Conservation (phyloP, 2,888 invertebrate species). For the Tetragonula carbonaria region DNA sequence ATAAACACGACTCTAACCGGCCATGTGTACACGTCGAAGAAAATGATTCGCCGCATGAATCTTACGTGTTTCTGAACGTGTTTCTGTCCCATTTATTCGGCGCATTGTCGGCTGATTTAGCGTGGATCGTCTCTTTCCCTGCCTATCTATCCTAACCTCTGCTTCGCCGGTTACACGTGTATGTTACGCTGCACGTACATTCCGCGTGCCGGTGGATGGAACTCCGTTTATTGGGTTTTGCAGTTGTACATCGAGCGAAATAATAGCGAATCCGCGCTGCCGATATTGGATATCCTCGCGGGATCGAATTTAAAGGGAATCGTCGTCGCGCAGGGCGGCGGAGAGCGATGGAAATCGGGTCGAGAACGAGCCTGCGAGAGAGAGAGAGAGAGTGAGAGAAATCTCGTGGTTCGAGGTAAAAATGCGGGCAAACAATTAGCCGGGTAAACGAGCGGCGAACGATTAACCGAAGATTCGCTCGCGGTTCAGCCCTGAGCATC, state of each 20-base stretch:
- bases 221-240: constrained; percentile 60
- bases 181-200: not conserved
- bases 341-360: constrained; percentile 26
- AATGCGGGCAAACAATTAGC: constrained; percentile 55
- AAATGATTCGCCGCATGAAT: constrained; percentile 66
- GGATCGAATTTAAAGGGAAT: constrained; percentile 47
- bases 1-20: constrained; percentile 42
- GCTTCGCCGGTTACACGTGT: not conserved
- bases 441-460: constrained; percentile 50
- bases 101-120: constrained; percentile 62
- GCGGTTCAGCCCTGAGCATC: constrained; percentile 3
- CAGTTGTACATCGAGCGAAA: constrained; percentile 48
- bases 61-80: constrained; percentile 51
- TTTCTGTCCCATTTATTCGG: constrained; percentile 67
- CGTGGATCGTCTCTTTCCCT: constrained; percentile 1
- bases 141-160: not conserved
- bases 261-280: constrained; percentile 63
- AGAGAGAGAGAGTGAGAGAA: constrained; percentile 1
- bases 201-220: not conserved
- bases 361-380: constrained; percentile 34
- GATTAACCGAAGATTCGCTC: constrained; percentile 57
- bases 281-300: constrained; percentile 63
- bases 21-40: constrained; percentile 57
- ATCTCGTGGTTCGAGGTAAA: constrained; percentile 43
- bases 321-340: constrained; percentile 3